Evolutionary conservation across 2,888 invertebrate species (phyloP).

Genomic region (Ceriagrion tenellum): DNA sequence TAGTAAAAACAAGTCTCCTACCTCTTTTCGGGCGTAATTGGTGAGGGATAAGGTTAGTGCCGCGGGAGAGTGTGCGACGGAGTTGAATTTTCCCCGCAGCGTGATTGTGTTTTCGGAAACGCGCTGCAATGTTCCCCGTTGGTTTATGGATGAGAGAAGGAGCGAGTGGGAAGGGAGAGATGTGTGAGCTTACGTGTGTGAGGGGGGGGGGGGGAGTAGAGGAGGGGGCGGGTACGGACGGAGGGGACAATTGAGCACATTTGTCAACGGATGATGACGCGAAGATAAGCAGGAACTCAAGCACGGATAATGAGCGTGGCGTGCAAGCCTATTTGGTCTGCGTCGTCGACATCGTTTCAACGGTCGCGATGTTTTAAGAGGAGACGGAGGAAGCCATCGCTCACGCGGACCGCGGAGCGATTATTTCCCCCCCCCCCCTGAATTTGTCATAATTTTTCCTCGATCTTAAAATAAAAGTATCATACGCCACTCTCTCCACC

Average conservation of each 20-base stretch:
- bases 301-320: not conserved
- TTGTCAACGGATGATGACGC: conserved; percentile 22
- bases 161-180: not conserved
- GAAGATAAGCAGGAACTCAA: not conserved
- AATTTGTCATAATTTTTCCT: not conserved
- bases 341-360: not conserved
- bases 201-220: not conserved
- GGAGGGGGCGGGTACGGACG: not conserved
- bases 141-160: not conserved
- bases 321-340: not conserved
- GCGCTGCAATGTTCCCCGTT: not conserved
- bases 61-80: not conserved
- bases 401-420: not conserved
- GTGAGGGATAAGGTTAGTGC: not conserved
- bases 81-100: not conserved
- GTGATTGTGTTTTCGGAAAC: conserved; percentile 32
- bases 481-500: not conserved
- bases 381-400: not conserved
- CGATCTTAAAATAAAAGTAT: not conserved
- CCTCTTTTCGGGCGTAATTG: not conserved
- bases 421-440: not conserved
- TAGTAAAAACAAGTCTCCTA: not conserved
- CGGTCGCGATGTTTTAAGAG: not conserved
- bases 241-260: not conserved
- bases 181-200: not conserved